These are phyloP conservation scores for Scarus forsteni DNA, from an alignment of 2,797 vertebrate genomes.

Conservation along the genomic window DNA sequence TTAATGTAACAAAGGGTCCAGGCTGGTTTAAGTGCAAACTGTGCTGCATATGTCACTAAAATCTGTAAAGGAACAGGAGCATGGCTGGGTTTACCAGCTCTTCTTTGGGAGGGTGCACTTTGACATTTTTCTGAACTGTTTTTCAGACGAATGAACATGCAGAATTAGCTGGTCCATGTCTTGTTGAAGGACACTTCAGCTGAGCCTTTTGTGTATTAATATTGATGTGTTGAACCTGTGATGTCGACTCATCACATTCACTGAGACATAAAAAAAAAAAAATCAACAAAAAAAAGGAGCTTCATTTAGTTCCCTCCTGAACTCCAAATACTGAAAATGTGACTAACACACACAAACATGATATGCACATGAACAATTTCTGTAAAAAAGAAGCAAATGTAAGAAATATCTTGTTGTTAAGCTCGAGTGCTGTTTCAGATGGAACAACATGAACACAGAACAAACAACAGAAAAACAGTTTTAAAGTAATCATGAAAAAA, in stretches of 20 bases:
- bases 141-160: constrained; percentile 36
- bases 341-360: constrained; percentile 9
- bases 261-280: neutral
- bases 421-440: too few relatives aligned
- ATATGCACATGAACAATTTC: constrained; percentile 3
- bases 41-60: constrained; percentile 13
- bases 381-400: too few relatives aligned
- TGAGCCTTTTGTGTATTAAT: constrained; percentile 18
- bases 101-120: constrained; percentile 31
- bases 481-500: too few relatives aligned
- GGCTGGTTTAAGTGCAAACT: constrained; percentile 46
- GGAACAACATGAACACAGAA: too few relatives aligned
- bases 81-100: constrained; percentile 20
- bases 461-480: too few relatives aligned
- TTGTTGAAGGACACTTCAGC: constrained; percentile 24
- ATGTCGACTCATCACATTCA: neutral
- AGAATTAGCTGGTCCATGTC: constrained; percentile 28
- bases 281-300: neutral
- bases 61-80: constrained; percentile 34
- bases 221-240: constrained; percentile 12
- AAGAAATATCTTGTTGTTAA: too few relatives aligned
- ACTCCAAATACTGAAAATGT: constrained; percentile 11
- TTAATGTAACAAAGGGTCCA: neutral
- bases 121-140: constrained; percentile 15
- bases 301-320: neutral